Conservation (phyloP, 1,140 invertebrate species). For the Hypsibius dujardini region DNA sequence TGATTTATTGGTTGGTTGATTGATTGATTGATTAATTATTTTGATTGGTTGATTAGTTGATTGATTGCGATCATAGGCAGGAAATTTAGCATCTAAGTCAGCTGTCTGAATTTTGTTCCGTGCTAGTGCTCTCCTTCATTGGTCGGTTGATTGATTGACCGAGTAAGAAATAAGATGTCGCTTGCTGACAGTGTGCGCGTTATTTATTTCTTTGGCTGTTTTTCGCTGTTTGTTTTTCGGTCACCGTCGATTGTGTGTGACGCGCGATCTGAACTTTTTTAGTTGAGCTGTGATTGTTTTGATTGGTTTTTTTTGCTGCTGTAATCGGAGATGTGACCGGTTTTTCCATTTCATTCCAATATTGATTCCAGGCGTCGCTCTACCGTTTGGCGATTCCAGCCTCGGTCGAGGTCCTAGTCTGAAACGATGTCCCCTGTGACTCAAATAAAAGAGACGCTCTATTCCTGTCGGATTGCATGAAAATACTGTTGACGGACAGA, state of each 20-base stretch:
- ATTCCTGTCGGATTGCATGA: background rate
- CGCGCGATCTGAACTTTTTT: background rate
- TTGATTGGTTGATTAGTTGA: no score
- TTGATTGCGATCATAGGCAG: no score
- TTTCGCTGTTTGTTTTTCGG: background rate
- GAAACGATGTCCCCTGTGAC: background rate
- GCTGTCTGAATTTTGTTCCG: no score
- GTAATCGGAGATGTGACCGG: background rate
- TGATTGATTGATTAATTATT: no score
- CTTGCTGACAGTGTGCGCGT: background rate
- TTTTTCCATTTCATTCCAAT: background rate
- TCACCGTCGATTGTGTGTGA: background rate
- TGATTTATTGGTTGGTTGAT: no score
- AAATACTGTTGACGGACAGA: background rate
- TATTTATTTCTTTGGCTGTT: background rate
- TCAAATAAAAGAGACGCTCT: background rate
- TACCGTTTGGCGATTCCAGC: background rate
- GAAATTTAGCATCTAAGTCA: no score
- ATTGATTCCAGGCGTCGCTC: background rate
- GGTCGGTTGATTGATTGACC: no score
- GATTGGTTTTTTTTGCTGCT: conserved; percentile 1
- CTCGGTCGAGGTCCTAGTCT: background rate
- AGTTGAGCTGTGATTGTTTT: background rate
- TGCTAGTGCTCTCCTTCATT: no score
- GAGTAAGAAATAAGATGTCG: no score